These are phyloP conservation scores for Lasioglossum vierecki DNA, from an alignment of 2,888 invertebrate species.

Conservation along the genomic window DNA sequence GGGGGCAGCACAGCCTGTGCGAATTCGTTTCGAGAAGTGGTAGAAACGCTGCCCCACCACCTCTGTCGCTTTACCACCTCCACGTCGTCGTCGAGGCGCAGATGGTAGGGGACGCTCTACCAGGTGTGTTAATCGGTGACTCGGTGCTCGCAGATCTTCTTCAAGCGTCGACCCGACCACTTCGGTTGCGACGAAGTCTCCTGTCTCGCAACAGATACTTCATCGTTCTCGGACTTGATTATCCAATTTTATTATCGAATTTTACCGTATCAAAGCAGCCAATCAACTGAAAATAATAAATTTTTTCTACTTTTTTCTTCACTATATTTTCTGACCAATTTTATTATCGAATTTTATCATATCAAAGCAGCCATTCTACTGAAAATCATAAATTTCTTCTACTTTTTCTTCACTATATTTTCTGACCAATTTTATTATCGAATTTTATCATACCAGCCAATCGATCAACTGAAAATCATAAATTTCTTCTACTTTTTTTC, in stretches of 20 bases:
- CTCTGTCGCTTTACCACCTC: constrained; percentile 59
- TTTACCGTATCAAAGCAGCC: too few relatives aligned
- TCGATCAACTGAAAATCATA: background rate
- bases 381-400: background rate
- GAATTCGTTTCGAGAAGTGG: constrained; percentile 64
- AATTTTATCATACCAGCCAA: background rate
- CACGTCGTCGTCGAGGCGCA: constrained; percentile 1
- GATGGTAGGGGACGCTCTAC: constrained; percentile 51
- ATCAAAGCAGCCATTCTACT: too few relatives aligned
- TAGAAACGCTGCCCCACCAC: constrained; percentile 58
- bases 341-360: too few relatives aligned
- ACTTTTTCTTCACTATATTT: background rate
- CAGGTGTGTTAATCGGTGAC: constrained; percentile 72
- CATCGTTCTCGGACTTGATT: background rate
- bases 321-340: too few relatives aligned
- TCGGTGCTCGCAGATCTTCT: constrained; percentile 74
- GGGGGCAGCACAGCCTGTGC: constrained; percentile 60
- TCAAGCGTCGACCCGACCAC: constrained; percentile 68
- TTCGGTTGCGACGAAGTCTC: constrained; percentile 27
- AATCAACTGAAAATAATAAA: too few relatives aligned
- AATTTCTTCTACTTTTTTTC: background rate
- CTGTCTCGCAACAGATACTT: background rate
- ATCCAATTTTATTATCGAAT: too few relatives aligned
- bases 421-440: too few relatives aligned
- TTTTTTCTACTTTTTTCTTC: too few relatives aligned